phyloP scores from a whole-genome alignment of 2,113 vertebrate species.

The Indri indri region DNA sequence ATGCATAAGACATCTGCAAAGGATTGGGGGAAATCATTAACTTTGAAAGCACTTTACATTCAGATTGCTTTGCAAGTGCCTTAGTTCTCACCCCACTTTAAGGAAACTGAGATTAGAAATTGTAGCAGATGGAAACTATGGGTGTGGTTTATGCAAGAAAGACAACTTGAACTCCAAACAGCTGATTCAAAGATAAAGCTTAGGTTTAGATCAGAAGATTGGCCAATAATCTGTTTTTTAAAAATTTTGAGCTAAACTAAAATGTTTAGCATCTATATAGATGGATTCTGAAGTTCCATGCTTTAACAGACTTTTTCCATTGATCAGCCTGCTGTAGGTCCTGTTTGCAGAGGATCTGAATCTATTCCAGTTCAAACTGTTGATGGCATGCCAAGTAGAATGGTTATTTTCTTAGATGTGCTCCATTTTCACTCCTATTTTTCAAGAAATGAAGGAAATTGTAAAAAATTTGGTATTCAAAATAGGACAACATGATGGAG shows the following conservation, averaged over 20 bases:
- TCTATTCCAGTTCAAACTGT: background rate
- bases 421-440: background rate
- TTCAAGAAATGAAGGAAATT: background rate
- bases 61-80: constrained; percentile 4
- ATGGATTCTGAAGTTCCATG: background rate
- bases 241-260: background rate
- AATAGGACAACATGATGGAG: background rate
- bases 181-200: background rate
- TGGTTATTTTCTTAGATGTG: background rate
- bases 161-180: background rate
- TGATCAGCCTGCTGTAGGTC: background rate
- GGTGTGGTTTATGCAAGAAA: constrained; percentile 4
- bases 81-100: background rate
- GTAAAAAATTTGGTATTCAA: background rate
- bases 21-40: background rate
- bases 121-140: background rate
- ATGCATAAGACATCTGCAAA: background rate
- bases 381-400: background rate
- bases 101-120: constrained; percentile 34
- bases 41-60: constrained; percentile 39
- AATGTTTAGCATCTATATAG: background rate
- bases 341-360: background rate
- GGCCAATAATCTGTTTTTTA: background rate
- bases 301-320: background rate
- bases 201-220: background rate